Base-by-base conservation (phyloP, 2,888 invertebrate genomes). In the Toxonevra muliebris region DNA sequence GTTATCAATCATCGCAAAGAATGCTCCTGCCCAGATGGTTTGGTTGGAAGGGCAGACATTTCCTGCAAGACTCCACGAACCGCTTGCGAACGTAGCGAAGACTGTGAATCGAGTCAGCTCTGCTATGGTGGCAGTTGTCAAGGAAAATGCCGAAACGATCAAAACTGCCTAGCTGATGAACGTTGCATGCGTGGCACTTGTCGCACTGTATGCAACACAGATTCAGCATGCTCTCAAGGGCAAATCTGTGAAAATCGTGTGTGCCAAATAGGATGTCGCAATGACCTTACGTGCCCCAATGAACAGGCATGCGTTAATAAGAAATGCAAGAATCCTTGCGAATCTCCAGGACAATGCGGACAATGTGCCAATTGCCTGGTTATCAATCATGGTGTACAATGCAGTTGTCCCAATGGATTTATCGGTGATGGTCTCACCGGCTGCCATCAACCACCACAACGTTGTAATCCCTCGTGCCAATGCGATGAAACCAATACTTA, bases 191-290 rank as follows among this genome's bases (percentile, higher is more conserved):
- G 90, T 65, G 94, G 94, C 55, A 89, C 92, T 63, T 96, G 96
- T 79, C 91, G 93, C 83, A 88, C 92, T 1, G 91, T 96, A 42
- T 96, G 96, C 80, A 96, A 95, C 80, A 93, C 91, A 63, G 95
- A 96, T 81, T 88, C 90, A 13, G 90, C 92, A 69, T 96, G 96
- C 79, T 89, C 89, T 19, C 87, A 89, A 13, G 91, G 93, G 74
- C 93, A 95, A 84, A 94, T 96, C 76, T 96, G 96, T 79, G 93
- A 93, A 82, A 93, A 93, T 77, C 89, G 95, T 76, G 88, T 95
- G 72, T 96, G 96, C 81, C 90, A 93, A 80, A 89, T 91, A 77
- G 96, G 96, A 57, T 96, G 96, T 80, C 89, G 95, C 69, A 93
- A 91, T 79, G 95, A 96, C 80, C 90, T 90, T 55, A 89, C 91